phyloP scores from a whole-genome alignment of 2,113 vertebrate species.

The Malurus alboscapulatus region DNA sequence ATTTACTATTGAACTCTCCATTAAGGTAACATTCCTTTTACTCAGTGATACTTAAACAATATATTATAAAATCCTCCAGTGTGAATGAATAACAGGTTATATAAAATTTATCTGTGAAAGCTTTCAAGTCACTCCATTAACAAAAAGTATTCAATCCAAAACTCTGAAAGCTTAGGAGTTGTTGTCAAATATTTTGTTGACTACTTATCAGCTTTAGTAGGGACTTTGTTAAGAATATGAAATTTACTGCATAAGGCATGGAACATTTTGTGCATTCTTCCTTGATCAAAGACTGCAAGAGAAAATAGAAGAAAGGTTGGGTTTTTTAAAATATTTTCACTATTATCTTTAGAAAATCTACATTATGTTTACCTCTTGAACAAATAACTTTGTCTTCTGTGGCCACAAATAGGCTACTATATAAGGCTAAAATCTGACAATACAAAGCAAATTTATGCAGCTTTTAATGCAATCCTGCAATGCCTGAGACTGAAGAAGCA shows the following conservation, averaged over 20 bases:
- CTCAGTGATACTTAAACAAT: background rate
- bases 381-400: background rate
- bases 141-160: constrained; percentile 25
- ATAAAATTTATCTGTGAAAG: constrained; percentile 13
- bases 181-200: constrained; percentile 56
- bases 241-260: constrained; percentile 71
- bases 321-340: background rate
- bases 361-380: background rate
- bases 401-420: background rate
- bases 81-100: background rate
- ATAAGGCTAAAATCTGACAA: background rate
- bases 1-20: background rate
- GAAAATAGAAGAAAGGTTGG: constrained; percentile 45
- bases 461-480: background rate
- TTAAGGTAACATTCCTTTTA: background rate
- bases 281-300: constrained; percentile 77
- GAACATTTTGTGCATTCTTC: constrained; percentile 77
- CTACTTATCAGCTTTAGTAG: constrained; percentile 72
- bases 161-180: constrained; percentile 45
- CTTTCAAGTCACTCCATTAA: constrained; percentile 40
- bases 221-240: constrained; percentile 74
- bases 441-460: background rate
- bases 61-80: background rate
- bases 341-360: background rate
- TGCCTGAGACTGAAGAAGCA: background rate